Percentiles rank a stretch among this genome's conserved stretches.
phyloP scores from a whole-genome alignment of 2,888 invertebrate species.

The Drosophila infuscata region DNA sequence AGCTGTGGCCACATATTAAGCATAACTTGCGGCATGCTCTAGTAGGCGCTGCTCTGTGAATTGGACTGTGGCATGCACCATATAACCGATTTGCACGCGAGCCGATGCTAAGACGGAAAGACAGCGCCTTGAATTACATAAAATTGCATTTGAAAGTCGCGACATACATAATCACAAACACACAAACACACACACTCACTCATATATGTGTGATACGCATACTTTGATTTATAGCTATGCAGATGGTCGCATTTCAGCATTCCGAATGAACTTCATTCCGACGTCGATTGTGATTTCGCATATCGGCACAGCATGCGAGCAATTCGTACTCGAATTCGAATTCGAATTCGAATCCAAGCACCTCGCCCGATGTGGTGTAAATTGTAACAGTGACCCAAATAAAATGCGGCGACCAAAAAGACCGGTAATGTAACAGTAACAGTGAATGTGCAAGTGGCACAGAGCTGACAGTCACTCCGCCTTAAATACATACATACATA shows the following conservation, averaged over 20 bases:
- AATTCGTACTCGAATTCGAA: constrained; percentile 6
- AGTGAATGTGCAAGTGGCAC: constrained; percentile 74
- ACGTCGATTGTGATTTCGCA: constrained; percentile 28
- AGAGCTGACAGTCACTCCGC: constrained; percentile 37
- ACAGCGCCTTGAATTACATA: constrained; percentile 75
- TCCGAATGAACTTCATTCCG: constrained; percentile 17
- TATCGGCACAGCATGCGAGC: constrained; percentile 52
- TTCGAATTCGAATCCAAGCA: constrained; percentile 16
- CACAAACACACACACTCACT: background rate
- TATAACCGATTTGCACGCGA: constrained; percentile 70
- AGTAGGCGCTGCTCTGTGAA: constrained; percentile 63
- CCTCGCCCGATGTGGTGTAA: constrained; percentile 39
- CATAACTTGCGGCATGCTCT: constrained; percentile 72
- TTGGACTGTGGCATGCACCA: constrained; percentile 76
- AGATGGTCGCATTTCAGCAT: constrained; percentile 30
- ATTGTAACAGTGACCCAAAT: constrained; percentile 83
- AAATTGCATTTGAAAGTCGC: constrained; percentile 76
- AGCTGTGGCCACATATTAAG: constrained; percentile 57
- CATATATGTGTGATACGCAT: background rate
- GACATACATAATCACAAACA: constrained; percentile 14
- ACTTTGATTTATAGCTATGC: constrained; percentile 11
- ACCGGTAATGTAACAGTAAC: constrained; percentile 81
- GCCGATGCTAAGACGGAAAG: constrained; percentile 25
- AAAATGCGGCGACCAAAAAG: constrained; percentile 76
- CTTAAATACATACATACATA: constrained; percentile 4